Conservation (phyloP, 1,140 invertebrate species). For the Lucilia sericata region DNA sequence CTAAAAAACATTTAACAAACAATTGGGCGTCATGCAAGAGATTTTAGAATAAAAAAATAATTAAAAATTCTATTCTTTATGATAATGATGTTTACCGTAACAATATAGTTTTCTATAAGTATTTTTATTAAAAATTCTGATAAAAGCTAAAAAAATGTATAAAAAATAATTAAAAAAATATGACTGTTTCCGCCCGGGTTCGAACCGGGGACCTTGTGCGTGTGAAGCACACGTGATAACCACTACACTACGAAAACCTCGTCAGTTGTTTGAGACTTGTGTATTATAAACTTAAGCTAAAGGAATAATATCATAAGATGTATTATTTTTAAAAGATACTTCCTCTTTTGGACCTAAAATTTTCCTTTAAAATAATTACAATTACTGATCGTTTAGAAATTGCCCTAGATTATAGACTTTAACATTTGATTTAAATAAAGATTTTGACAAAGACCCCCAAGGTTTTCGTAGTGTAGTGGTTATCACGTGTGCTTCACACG, state of each 20-base stretch:
- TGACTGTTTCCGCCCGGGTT: slow-evolving; percentile 72
- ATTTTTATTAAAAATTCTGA: not conserved
- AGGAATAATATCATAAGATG: not conserved
- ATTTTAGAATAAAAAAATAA: not conserved
- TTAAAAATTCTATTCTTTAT: not conserved
- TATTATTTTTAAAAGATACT: too few relatives aligned
- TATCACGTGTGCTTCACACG: slow-evolving; percentile 73
- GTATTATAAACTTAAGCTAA: not conserved
- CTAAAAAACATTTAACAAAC: not conserved
- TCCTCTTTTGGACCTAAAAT: too few relatives aligned
- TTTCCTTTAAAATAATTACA: too few relatives aligned
- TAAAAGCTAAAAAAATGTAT: not conserved
- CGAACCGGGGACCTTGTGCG: slow-evolving; percentile 74
- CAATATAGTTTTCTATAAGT: not conserved
- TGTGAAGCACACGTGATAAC: slow-evolving; percentile 72
- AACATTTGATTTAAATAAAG: not conserved
- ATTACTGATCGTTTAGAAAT: too few relatives aligned
- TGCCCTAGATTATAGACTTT: too few relatives aligned
- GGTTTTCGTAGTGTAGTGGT: slow-evolving; percentile 71
- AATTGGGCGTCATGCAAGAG: not conserved
- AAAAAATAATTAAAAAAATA: not conserved
- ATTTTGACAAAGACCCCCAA: not conserved
- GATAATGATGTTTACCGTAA: not conserved
- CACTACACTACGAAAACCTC: slow-evolving; percentile 70
- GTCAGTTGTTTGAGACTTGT: not conserved